A percentile compares a stretch with the other conserved stretches of the same genome.
phyloP scores from a whole-genome alignment of 2,113 vertebrate species.

The Pantherophis guttatus region DNA sequence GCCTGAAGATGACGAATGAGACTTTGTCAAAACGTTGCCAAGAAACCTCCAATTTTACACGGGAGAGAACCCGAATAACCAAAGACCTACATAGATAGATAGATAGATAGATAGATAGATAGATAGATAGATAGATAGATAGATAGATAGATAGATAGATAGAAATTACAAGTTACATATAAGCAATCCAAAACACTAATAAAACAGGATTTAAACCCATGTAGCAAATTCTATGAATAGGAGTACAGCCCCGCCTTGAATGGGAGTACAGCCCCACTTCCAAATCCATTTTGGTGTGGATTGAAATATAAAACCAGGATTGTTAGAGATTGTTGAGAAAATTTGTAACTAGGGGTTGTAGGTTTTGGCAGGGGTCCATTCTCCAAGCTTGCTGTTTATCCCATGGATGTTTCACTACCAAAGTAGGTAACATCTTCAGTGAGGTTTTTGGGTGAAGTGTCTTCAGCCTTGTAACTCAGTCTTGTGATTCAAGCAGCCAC shows the following conservation, averaged over 20 bases:
- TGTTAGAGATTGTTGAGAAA: not conserved
- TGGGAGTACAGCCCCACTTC: not conserved
- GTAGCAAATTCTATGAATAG: not conserved
- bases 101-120: too few species aligned
- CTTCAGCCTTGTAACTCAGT: too few species aligned
- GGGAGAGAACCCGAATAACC: too few species aligned
- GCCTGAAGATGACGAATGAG: too few species aligned
- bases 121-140: too few species aligned
- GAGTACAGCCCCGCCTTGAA: not conserved
- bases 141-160: too few species aligned
- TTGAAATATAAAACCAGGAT: not conserved
- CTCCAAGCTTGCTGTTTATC: not conserved
- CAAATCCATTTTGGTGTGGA: not conserved
- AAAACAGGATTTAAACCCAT: not conserved
- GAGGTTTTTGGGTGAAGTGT: too few species aligned
- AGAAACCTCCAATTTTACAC: too few species aligned
- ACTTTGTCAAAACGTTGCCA: too few species aligned
- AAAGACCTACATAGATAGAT: too few species aligned
- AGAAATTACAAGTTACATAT: not conserved
- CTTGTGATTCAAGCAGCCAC: too few species aligned
- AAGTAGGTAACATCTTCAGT: not conserved
- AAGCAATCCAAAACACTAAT: not conserved
- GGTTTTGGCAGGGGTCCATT: not conserved
- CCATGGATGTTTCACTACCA: not conserved
- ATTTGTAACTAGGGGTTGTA: not conserved